These are phyloP conservation scores for Philotrypesis tridentata DNA, from an alignment of 1,140 invertebrate species.

Conservation along the genomic window DNA sequence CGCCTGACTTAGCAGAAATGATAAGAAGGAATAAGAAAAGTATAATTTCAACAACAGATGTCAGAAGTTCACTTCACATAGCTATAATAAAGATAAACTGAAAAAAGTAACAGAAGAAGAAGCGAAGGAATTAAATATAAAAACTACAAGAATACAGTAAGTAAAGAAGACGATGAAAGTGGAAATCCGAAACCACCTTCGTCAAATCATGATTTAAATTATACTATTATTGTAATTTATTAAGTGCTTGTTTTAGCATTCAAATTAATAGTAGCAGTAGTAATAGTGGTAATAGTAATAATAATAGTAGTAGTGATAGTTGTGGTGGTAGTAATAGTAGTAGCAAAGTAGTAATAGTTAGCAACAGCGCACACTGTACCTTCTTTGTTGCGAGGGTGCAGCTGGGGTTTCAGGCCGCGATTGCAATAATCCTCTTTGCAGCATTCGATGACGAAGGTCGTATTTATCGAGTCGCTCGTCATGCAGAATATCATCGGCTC, in stretches of 20 bases:
- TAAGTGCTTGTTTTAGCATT: neutral
- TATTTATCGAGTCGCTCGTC: constrained; percentile 73
- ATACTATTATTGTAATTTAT: constrained; percentile 30
- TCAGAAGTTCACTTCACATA: constrained; percentile 10
- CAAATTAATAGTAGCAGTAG: neutral
- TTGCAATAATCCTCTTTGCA: constrained; percentile 82
- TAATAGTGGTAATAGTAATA: neutral
- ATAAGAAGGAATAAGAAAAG: neutral
- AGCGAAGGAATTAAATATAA: neutral
- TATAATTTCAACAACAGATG: neutral
- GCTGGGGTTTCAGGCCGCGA: constrained; percentile 74
- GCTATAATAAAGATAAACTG: constrained; percentile 8
- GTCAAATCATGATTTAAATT: neutral
- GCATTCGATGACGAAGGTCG: constrained; percentile 78
- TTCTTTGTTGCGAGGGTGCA: constrained; percentile 71
- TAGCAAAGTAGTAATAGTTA: constrained; percentile 1
- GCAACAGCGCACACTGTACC: constrained; percentile 63
- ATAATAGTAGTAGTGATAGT: constrained; percentile 18
- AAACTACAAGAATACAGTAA: constrained; percentile 3
- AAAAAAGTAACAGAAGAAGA: neutral
- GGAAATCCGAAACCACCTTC: constrained; percentile 10
- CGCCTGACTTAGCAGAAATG: neutral
- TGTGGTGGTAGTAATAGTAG: neutral
- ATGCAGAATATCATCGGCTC: constrained; percentile 73
- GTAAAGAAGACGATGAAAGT: neutral